These are phyloP conservation scores for Gymnothorax reevesii DNA, from an alignment of 2,797 vertebrate species.

Conservation along the genomic window DNA sequence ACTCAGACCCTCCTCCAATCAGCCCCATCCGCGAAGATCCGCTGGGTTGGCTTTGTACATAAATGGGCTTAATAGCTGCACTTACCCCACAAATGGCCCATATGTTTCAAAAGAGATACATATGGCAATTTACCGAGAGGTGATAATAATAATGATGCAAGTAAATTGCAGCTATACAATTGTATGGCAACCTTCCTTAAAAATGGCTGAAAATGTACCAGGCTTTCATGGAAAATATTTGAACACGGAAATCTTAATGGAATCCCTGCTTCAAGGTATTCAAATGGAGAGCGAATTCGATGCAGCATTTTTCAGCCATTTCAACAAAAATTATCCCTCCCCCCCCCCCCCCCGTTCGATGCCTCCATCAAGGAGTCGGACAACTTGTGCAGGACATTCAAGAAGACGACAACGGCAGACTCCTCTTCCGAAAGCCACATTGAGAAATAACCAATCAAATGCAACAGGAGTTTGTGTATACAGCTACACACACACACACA, in stretches of 20 bases:
- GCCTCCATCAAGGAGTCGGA: not conserved
- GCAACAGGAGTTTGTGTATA: constrained; percentile 37
- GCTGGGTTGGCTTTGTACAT: constrained; percentile 58
- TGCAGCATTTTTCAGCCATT: not conserved
- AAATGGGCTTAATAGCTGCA: constrained; percentile 68
- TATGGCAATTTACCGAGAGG: constrained; percentile 64
- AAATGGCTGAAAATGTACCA: constrained; percentile 52
- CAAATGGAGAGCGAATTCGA: constrained; percentile 17
- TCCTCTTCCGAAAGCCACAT: not conserved
- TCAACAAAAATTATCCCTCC: not conserved
- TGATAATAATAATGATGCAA: constrained; percentile 61
- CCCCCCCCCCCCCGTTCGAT: not conserved
- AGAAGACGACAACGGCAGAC: not conserved
- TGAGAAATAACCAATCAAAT: constrained; percentile 1
- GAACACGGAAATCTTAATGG: constrained; percentile 40
- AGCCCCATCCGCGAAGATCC: constrained; percentile 45
- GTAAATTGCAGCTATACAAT: constrained; percentile 66
- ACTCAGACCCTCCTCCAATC: constrained; percentile 21
- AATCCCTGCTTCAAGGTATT: constrained; percentile 42
- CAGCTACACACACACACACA: constrained; percentile 26
- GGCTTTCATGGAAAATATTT: constrained; percentile 51
- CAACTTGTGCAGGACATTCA: not conserved
- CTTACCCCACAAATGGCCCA: constrained; percentile 68
- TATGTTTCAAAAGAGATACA: constrained; percentile 65
- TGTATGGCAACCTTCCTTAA: constrained; percentile 60